These are phyloP conservation scores for Amia ocellicauda DNA, from an alignment of 2,113 vertebrate genomes.

Conservation along the genomic window DNA sequence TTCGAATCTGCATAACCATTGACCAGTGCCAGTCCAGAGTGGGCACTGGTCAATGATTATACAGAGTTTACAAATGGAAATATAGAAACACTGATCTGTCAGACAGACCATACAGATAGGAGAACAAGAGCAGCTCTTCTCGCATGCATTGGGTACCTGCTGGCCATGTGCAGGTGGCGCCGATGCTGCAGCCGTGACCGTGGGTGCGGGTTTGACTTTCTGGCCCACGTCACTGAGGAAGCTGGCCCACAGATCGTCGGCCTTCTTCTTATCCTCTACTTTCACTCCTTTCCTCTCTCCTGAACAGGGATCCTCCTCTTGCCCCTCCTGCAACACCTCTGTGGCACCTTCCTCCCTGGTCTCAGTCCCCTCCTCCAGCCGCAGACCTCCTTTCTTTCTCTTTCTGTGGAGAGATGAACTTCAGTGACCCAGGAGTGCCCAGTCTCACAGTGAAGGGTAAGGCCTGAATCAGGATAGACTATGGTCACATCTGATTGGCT, in stretches of 20 bases:
- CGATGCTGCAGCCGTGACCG: no score
- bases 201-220: constrained; percentile 63
- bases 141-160: no score
- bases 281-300: constrained; percentile 35
- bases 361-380: constrained; percentile 47
- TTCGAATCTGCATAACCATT: no score
- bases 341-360: constrained; percentile 29
- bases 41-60: no score
- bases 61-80: no score
- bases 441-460: no score
- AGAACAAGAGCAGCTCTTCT: no score
- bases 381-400: constrained; percentile 71
- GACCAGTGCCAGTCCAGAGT: no score
- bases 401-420: constrained; percentile 56
- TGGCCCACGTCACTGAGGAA: constrained; percentile 90
- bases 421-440: not conserved
- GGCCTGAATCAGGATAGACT: no score
- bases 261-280: constrained; percentile 68
- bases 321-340: constrained; percentile 42
- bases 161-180: not conserved
- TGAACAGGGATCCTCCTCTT: constrained; percentile 14
- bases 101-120: no score
- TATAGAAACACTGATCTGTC: no score
- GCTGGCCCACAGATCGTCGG: constrained; percentile 94
- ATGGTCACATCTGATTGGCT: no score